Evolutionary conservation across 2,113 vertebrate genomes (phyloP), one percentile per base, ranked within the genome.

Genomic region (Petroica traversi): DNA sequence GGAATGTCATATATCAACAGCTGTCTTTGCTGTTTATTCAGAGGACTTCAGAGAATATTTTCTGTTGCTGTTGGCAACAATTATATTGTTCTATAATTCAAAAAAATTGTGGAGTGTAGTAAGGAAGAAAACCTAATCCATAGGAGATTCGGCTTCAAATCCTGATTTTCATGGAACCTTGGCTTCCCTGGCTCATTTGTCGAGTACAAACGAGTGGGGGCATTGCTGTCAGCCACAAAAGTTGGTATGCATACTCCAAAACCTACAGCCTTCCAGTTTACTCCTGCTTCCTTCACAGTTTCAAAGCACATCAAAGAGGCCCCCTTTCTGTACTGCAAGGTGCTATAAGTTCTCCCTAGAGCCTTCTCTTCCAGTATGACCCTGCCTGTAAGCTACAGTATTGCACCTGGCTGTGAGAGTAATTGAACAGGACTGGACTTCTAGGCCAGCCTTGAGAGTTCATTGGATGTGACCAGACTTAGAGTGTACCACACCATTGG

Each of bases 191-290:
- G 11, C 25, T 73, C 40, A 8, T 45, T 19, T 43, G 17, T 54
- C 48, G 63, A 24, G 20, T 31, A 14, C 22, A n/a, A n/a, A n/a
- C n/a, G 34, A 43, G 0, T 12, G 14, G 18, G 29, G 13, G 6
- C 18, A 55, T 17, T 67, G 40, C 48, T 62, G n/a, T 74, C 33
- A 19, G 24, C 25, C 59, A 38, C 9, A 19, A 1, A n/a, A 52
- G n/a, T 66, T 38, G 63, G 17, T 4, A 4, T 48, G 31, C 15
- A 4, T 28, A 19, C 16, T 58, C 24, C 31, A 52, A 40, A 46
- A 68, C 9, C 9, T 66, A 8, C 14, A 77, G 34, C n/a, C 17
- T 67, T 58, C 16, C 17, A 25, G 40, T 85, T 64, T 64, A 18
- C 45, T 77, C 16, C 64, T 74, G 49, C 36, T 73, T 49, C 64